A percentile compares a stretch with the other conserved stretches of the same genome.
phyloP scores from a whole-genome alignment of 2,888 invertebrate genomes.

The Agapostemon virescens region DNA sequence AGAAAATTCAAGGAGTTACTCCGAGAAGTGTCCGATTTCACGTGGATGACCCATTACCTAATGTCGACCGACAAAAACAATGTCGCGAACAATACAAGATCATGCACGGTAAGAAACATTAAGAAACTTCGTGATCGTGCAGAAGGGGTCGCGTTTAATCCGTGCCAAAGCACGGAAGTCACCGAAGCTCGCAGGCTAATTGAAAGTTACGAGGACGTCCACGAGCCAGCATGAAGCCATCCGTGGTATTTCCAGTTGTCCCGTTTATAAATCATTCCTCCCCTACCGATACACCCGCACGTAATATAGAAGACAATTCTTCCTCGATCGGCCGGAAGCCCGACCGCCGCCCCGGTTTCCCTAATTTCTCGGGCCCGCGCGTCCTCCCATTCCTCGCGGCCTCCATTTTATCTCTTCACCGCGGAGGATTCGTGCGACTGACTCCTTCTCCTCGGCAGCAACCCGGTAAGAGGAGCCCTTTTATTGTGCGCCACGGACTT shows the following conservation, averaged over 20 bases:
- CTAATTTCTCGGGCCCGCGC: conserved; percentile 2
- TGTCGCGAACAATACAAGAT: not conserved
- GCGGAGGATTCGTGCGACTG: conserved; percentile 17
- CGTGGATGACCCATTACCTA: too few relatives aligned
- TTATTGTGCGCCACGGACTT: conserved; percentile 74
- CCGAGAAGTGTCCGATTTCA: too few relatives aligned
- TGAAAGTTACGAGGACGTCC: conserved; percentile 64
- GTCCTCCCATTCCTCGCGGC: conserved; percentile 10
- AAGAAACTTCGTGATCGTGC: not conserved
- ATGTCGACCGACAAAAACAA: too few relatives aligned
- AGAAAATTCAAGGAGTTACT: too few relatives aligned
- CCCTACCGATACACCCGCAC: conserved; percentile 44
- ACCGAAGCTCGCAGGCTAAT: conserved; percentile 53
- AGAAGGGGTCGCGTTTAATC: conserved; percentile 39
- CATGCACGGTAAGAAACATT: not conserved
- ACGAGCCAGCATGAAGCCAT: conserved; percentile 59
- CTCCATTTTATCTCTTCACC: not conserved
- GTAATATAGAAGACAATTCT: conserved; percentile 55
- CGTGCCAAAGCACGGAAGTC: conserved; percentile 52
- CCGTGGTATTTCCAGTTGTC: conserved; percentile 63
- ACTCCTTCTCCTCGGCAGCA: conserved; percentile 23
- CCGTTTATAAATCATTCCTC: conserved; percentile 63
- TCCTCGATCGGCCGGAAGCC: conserved; percentile 46
- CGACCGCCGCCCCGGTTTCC: not conserved
- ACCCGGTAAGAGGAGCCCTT: conserved; percentile 57